These are phyloP conservation scores for Lycaena phlaeas DNA, from an alignment of 2,888 invertebrate species.

Conservation along the genomic window DNA sequence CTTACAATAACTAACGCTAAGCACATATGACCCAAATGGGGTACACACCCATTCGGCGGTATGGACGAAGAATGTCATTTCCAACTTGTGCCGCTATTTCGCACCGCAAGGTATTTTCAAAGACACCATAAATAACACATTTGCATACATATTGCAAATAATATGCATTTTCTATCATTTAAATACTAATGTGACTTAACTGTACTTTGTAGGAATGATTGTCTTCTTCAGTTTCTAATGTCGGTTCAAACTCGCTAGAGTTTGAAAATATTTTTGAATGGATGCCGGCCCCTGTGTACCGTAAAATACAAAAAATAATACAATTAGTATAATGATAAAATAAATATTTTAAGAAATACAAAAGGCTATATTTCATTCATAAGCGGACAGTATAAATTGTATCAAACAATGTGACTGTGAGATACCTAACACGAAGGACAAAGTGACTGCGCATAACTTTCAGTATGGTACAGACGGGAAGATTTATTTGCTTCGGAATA, in stretches of 20 bases:
- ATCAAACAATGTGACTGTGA: background rate
- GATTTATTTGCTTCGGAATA: slow-evolving; percentile 9
- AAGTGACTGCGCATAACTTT: background rate
- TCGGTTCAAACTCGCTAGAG: no score
- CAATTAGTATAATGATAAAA: no score
- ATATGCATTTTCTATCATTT: slow-evolving; percentile 1
- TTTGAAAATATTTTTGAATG: no score
- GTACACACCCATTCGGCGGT: slow-evolving; percentile 48
- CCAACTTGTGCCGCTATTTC: slow-evolving; percentile 44
- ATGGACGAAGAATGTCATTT: slow-evolving; percentile 57
- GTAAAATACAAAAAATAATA: no score
- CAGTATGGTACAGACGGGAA: background rate
- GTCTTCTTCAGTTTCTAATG: no score
- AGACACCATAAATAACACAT: slow-evolving; percentile 6
- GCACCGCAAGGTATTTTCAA: slow-evolving; percentile 43
- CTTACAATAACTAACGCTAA: slow-evolving; percentile 47
- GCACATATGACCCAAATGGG: slow-evolving; percentile 60
- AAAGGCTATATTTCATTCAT: no score
- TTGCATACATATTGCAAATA: slow-evolving; percentile 28
- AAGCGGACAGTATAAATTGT: no score
- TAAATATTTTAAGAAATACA: no score
- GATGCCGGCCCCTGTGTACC: no score
- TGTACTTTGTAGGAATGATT: background rate
- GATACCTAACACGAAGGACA: background rate
- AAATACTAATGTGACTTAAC: background rate